Evolutionary conservation across 2,797 vertebrate species (phyloP), one percentile per base, ranked within the genome.

Genomic region (Scleropages formosus): DNA sequence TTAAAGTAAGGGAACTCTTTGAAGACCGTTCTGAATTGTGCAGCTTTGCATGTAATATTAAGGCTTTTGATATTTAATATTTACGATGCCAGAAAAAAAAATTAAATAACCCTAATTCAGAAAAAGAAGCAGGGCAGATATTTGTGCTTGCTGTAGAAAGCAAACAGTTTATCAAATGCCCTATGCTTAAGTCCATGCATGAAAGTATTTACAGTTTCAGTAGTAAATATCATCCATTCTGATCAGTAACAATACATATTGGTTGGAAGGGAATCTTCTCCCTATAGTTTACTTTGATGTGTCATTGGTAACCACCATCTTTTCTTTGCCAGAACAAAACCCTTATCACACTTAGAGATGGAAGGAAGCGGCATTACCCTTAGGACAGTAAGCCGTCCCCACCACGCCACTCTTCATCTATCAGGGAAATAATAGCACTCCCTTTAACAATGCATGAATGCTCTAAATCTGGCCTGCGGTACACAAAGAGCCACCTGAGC

Each of bases 1-100:
- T 99, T 99, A 89, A 99, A 99, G 88, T 95, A 98, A 0, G 98
- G 97, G 80, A 98, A 99, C 76, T 96, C 94, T 74, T 88, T 95
- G 88, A 99, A 99, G 88, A 99, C 88, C 24, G 88, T 91, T 90
- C 95, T 94, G 89, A 97, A 98, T 79, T 94, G 94, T 51, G 89
- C 84, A 0, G 96, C 97, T 99, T 83, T 77, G 84, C 81, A 82
- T 64, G 77, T 9, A 67, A 78, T 13, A 83, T 91, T 92, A 89
- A 94, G 91, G 89, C 88, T 58, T 80, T 73, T 84, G 20, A 69
- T 46, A 27, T 60, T 27, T 53, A 39, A 39, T 39, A 2, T 39
- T 31, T 39, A 39, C 2, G 39, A 6, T 39, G 39, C 39, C 39
- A 39, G 2, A 39, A 6, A 39, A 39, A 39, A 39, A 6, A 6